Evolutionary conservation across 2,113 vertebrate species (phyloP).

Genomic region (Aleadryas rufinucha): DNA sequence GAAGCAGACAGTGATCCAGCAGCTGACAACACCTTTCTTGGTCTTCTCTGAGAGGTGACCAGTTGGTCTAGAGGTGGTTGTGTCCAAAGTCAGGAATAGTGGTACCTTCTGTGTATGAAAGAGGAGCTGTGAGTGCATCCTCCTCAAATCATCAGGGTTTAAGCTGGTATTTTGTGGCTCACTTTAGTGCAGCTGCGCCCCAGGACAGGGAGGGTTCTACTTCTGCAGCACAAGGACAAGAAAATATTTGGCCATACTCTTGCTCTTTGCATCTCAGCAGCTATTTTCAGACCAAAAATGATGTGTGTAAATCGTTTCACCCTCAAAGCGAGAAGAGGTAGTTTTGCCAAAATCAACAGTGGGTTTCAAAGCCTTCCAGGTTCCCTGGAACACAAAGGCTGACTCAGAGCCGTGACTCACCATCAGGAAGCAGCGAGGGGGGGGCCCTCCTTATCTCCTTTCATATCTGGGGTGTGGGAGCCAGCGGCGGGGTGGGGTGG

Average conservation of each 20-base stretch:
- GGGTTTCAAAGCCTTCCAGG: slow-evolving; percentile 73
- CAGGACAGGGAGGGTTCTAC: not conserved
- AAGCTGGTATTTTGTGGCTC: not conserved
- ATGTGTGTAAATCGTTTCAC: slow-evolving; percentile 60
- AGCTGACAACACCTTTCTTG: not conserved
- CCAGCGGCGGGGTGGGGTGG: not conserved
- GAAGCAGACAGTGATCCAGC: not conserved
- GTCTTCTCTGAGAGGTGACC: not conserved
- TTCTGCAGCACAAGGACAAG: not conserved
- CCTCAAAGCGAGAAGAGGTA: slow-evolving; percentile 43
- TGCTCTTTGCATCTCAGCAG: slow-evolving; percentile 15
- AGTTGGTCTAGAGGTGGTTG: not conserved
- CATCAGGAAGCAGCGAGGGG: slow-evolving; percentile 69
- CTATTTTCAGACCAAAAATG: slow-evolving; percentile 57
- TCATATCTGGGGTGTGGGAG: slow-evolving; percentile 76
- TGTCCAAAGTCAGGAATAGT: not conserved
- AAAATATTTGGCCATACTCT: not conserved
- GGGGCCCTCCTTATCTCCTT: slow-evolving; percentile 62
- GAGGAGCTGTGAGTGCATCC: not conserved
- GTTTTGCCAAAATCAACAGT: slow-evolving; percentile 72
- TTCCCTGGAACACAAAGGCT: slow-evolving; percentile 77
- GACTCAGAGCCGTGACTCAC: slow-evolving; percentile 76
- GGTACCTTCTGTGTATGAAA: not conserved
- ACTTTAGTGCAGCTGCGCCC: not conserved
- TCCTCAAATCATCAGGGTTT: not conserved